Conservation (phyloP, 2,797 vertebrate genomes). For the Botia kubotai region DNA sequence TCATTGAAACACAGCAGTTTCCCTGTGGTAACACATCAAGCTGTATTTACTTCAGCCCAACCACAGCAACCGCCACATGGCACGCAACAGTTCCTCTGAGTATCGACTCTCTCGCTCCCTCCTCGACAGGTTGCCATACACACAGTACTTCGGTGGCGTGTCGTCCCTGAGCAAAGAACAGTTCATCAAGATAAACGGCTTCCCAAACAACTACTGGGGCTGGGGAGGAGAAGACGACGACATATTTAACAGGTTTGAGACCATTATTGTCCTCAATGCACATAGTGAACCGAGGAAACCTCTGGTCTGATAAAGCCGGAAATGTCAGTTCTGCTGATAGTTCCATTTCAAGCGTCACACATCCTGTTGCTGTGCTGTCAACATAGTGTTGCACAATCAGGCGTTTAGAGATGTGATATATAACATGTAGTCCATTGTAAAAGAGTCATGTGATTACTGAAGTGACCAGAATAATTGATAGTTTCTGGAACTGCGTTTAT, state of each 20-base stretch:
- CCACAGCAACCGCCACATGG: slow-evolving; percentile 2
- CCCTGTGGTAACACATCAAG: not conserved
- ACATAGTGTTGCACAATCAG: not conserved
- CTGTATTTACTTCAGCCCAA: not conserved
- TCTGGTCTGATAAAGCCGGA: not conserved
- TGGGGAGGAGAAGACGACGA: slow-evolving; percentile 98
- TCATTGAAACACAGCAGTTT: not conserved
- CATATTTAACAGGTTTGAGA: slow-evolving; percentile 90
- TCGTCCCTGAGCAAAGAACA: slow-evolving; percentile 92
- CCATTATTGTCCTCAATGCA: no score
- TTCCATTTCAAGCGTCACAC: not conserved
- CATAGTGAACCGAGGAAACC: not conserved
- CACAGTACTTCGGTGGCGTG: slow-evolving; percentile 93
- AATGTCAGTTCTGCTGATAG: not conserved
- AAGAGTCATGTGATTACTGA: not conserved
- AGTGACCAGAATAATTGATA: not conserved
- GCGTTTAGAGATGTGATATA: not conserved
- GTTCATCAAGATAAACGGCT: slow-evolving; percentile 92
- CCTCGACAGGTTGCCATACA: slow-evolving; percentile 86
- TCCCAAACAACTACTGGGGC: slow-evolving; percentile 98
- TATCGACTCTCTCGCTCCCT: not conserved
- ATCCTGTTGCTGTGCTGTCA: slow-evolving; percentile 28
- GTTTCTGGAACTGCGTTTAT: not conserved
- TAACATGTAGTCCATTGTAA: not conserved
- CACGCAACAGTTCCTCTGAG: not conserved